Conservation (phyloP, 2,888 invertebrate species). For the Leptopterna dolabrata region DNA sequence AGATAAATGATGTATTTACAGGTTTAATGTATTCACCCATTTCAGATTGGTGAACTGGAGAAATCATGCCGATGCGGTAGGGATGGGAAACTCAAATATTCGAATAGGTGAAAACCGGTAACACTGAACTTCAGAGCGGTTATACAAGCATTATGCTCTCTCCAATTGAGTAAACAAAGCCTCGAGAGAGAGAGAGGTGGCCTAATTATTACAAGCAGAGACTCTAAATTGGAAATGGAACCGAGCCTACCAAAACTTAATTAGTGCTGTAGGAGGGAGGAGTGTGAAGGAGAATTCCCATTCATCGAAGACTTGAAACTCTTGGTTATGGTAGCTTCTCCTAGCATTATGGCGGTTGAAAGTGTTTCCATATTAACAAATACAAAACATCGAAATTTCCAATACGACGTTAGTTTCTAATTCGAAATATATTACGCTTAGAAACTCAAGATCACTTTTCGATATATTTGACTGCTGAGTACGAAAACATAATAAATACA, state of each 20-base stretch:
- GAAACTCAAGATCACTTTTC: no score
- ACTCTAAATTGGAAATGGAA: constrained; percentile 29
- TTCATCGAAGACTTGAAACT: not conserved
- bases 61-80: no score
- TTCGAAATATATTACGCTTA: no score
- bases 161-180: constrained; percentile 22
- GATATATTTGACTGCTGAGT: no score
- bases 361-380: no score
- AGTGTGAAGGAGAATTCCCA: not conserved
- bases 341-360: no score
- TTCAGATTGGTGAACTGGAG: no score
- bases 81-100: not conserved
- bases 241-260: constrained; percentile 23
- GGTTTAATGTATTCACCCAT: no score
- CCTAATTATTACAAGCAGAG: constrained; percentile 13
- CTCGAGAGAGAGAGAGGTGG: not conserved
- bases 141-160: constrained; percentile 10
- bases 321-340: not conserved
- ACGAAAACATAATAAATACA: no score
- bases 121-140: not conserved
- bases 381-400: no score
- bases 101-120: not conserved
- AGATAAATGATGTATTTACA: no score
- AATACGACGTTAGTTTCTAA: no score
- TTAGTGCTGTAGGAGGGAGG: not conserved